Conservation (phyloP, 2,797 vertebrate species). For the Novumbra hubbsi region DNA sequence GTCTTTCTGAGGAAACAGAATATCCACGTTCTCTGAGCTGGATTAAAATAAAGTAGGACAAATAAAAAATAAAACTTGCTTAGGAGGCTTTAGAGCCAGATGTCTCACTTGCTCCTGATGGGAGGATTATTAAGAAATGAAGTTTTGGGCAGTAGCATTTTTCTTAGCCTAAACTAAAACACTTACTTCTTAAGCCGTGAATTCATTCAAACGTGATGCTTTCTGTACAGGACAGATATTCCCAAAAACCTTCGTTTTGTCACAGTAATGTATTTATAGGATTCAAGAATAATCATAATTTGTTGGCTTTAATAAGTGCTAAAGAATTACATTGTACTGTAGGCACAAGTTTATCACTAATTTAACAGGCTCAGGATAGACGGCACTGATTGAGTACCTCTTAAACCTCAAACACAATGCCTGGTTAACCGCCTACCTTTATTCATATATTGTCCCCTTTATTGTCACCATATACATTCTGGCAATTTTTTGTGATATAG, state of each 20-base stretch:
- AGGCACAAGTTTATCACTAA: background rate
- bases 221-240: background rate
- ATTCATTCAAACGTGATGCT: background rate
- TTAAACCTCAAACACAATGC: conserved; percentile 7
- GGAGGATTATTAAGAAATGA: conserved; percentile 70
- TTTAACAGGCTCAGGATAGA: background rate
- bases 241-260: background rate
- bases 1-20: conserved; percentile 15
- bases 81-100: conserved; percentile 75
- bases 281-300: background rate
- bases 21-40: conserved; percentile 53
- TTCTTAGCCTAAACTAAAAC: conserved; percentile 35
- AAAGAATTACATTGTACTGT: background rate
- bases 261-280: background rate
- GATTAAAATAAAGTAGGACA: conserved; percentile 81
- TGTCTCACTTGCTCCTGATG: conserved; percentile 70
- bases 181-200: background rate
- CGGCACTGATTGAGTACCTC: background rate
- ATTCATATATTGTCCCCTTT: too few relatives aligned
- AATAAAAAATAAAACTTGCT: conserved; percentile 76
- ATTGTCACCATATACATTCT: too few relatives aligned
- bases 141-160: conserved; percentile 51
- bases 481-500: too few relatives aligned
- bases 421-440: too few relatives aligned
- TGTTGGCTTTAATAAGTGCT: background rate